Base-by-base conservation (phyloP, 2,113 vertebrate genomes). In the Tupaia chinensis region DNA sequence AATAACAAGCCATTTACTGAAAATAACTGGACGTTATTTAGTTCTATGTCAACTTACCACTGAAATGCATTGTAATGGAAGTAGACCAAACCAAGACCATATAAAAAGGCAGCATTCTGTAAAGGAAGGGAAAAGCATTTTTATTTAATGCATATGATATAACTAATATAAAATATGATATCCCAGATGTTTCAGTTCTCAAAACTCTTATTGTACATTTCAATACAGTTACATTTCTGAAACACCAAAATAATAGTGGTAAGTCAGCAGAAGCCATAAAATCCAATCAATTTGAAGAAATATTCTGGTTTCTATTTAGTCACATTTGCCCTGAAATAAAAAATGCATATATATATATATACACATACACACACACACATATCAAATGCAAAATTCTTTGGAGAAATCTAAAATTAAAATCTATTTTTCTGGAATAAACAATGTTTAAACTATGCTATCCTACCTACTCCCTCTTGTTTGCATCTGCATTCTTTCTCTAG, bases 61-160 rank as follows among this genome's bases (percentile, higher is more conserved):
- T 99, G 99, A 99, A 99, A 99, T 98, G 99, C 99, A 98, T 99
- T 99, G 98, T 99, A 99, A 99, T 99, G 99, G 99, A 99, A 99
- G 99, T 99, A 99, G 98, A 99, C 99, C 99, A 99, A 99, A 98
- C 99, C 99, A 98, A 99, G 99, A 98, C 99, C 99, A 96, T 99
- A 99, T 98, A 99, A 99, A 99, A 99, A 99, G 99, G 99, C 99
- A 99, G 99, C 99, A 99, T 99, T 99, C 99, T 99, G 99, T 80
- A 98, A 99, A 97, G 84, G 92, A 98, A 98, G 95, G 53, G 94
- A 95, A 96, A 96, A 54, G 3, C 6, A 93, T 65, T 76, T 85
- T 70, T 58, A 68, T 69, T 9, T 93, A 96, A 89, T 76, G 44
- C 22, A 70, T 58, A 85, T 29, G 29, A 66, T 61, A 22, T 68